Evolutionary conservation across 2,797 vertebrate species (phyloP).

Genomic region (Pempheris klunzingeri): DNA sequence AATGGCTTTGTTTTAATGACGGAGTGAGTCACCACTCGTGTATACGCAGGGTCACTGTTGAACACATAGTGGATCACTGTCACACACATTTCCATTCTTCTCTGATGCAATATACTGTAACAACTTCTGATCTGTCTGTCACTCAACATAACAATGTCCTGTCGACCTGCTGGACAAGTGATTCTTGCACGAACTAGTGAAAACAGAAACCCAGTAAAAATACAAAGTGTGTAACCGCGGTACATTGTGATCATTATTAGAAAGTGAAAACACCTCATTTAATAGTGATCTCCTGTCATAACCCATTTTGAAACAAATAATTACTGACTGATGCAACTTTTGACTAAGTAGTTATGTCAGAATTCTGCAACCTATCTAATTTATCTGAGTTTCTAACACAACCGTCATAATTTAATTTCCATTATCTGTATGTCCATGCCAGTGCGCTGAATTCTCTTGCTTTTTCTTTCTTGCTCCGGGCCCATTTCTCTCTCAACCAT

Average conservation of each 20-base stretch:
- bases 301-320: constrained; percentile 2
- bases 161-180: constrained; percentile 25
- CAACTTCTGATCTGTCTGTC: constrained; percentile 73
- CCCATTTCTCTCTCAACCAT: constrained; percentile 61
- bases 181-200: constrained; percentile 37
- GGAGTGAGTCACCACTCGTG: constrained; percentile 67
- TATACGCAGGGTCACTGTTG: constrained; percentile 54
- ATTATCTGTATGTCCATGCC: constrained; percentile 60
- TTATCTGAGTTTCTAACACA: constrained; percentile 31
- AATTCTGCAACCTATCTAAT: constrained; percentile 45
- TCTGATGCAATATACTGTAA: constrained; percentile 78
- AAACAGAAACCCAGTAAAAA: constrained; percentile 39
- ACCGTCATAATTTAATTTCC: constrained; percentile 45
- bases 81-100: constrained; percentile 58
- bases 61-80: constrained; percentile 71
- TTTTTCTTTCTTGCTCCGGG: constrained; percentile 58
- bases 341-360: constrained; percentile 49
- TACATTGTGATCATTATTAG: constrained; percentile 43
- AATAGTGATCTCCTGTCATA: constrained; percentile 40
- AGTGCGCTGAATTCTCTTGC: constrained; percentile 40
- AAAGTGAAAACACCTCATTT: constrained; percentile 38
- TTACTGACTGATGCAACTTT: constrained; percentile 47
- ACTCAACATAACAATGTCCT: constrained; percentile 73
- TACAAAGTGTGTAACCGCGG: constrained; percentile 21
- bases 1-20: constrained; percentile 78